These are phyloP conservation scores for Montipora capricornis DNA, from an alignment of 64 coral and sea anemone species.

Conservation along the genomic window DNA sequence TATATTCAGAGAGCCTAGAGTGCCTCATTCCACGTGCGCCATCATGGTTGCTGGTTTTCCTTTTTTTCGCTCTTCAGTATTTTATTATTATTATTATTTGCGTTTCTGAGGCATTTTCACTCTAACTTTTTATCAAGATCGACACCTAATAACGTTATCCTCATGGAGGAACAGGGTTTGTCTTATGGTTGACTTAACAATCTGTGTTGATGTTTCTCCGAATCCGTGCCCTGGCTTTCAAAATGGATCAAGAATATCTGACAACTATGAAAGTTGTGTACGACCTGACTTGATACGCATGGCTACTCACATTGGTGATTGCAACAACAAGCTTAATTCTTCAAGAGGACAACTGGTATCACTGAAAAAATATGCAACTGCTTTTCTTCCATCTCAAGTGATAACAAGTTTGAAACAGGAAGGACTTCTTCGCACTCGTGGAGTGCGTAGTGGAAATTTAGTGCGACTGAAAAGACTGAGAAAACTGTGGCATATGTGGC, in stretches of 20 bases:
- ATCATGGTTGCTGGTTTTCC: no score
- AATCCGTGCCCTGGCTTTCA: conserved; percentile 6
- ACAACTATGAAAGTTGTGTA: neutral
- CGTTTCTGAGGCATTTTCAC: no score
- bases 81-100: no score
- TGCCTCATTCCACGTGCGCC: no score
- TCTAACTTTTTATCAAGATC: no score
- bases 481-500: neutral
- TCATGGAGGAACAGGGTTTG: no score
- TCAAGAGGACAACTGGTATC: neutral
- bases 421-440: neutral
- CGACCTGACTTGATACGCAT: neutral
- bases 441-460: neutral
- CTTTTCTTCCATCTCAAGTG: neutral
- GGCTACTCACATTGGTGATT: neutral
- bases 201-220: neutral
- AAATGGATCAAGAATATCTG: conserved; percentile 1
- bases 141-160: no score
- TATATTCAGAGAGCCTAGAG: no score
- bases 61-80: no score
- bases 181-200: neutral
- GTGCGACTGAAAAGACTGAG: neutral
- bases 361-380: neutral
- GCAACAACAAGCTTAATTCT: neutral
- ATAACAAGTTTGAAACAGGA: neutral